Percentiles rank a stretch among this genome's conserved stretches.
phyloP scores from a whole-genome alignment of 2,797 vertebrate species.

The Pseudochromis fuscus region DNA sequence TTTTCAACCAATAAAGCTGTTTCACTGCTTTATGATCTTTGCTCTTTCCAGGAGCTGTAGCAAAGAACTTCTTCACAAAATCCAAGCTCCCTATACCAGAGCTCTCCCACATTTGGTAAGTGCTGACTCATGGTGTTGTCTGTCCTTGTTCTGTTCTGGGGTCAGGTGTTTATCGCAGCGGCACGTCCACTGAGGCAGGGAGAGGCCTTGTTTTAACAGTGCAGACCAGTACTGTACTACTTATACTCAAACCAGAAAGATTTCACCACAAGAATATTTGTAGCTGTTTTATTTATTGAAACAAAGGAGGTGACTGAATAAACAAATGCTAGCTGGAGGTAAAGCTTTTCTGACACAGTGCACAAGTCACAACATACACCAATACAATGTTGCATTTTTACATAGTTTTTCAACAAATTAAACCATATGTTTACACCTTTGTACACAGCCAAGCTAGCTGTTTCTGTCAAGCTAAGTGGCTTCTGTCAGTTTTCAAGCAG shows the following conservation, averaged over 20 bases:
- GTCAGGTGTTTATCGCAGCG: constrained; percentile 35
- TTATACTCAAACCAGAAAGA: constrained; percentile 1
- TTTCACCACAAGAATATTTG: not conserved
- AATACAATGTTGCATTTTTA: too few species aligned
- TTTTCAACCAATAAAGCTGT: not conserved
- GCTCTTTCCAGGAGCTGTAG: constrained; percentile 88
- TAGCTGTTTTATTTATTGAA: not conserved
- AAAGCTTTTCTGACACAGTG: too few species aligned
- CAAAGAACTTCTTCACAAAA: constrained; percentile 98
- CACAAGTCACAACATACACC: too few species aligned
- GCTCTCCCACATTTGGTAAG: constrained; percentile 97
- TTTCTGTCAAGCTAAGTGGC: too few species aligned
- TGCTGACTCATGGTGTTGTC: constrained; percentile 49
- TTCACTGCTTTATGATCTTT: not conserved
- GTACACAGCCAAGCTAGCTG: too few species aligned
- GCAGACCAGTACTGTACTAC: constrained; percentile 3
- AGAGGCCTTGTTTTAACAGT: constrained; percentile 15
- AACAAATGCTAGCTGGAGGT: too few species aligned
- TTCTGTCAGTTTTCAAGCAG: too few species aligned
- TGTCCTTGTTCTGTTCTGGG: constrained; percentile 34
- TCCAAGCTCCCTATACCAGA: constrained; percentile 96
- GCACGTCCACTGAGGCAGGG: constrained; percentile 26
- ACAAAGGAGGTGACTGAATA: not conserved
- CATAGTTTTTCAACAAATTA: too few species aligned
- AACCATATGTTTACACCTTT: too few species aligned